A percentile compares a stretch with the other conserved stretches of the same genome.
phyloP scores from a whole-genome alignment of 2,113 vertebrate species.

The Caloenas nicobarica region DNA sequence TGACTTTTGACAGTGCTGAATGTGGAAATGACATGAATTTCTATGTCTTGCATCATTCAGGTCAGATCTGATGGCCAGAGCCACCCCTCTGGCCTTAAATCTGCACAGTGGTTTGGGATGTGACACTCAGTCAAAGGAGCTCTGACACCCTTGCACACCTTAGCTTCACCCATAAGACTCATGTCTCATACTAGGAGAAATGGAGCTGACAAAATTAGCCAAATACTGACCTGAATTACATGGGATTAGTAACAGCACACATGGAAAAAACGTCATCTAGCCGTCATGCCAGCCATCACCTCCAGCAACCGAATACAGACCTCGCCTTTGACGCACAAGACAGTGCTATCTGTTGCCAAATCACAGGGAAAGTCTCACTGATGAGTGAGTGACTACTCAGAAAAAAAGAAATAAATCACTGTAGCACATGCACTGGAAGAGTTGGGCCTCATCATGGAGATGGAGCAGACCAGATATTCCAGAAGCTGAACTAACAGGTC shows the following conservation, averaged over 20 bases:
- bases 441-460: fast-evolving
- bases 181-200: not conserved
- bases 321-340: not conserved
- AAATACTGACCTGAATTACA: not conserved
- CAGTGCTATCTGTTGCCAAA: not conserved
- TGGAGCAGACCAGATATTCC: not conserved
- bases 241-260: not conserved
- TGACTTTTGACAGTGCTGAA: not conserved
- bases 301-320: not conserved
- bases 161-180: not conserved
- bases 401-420: not conserved
- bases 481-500: not conserved
- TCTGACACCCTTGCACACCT: not conserved
- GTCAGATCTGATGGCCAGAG: not conserved
- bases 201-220: not conserved
- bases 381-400: not conserved
- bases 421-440: not conserved
- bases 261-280: not conserved
- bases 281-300: not conserved
- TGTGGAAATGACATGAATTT: not conserved
- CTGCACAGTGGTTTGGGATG: not conserved
- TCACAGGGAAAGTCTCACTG: not conserved
- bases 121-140: not conserved
- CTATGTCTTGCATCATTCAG: not conserved
- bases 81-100: not conserved